Base-by-base conservation (phyloP, 2,113 vertebrate species). In the Chionodraco myersi region DNA sequence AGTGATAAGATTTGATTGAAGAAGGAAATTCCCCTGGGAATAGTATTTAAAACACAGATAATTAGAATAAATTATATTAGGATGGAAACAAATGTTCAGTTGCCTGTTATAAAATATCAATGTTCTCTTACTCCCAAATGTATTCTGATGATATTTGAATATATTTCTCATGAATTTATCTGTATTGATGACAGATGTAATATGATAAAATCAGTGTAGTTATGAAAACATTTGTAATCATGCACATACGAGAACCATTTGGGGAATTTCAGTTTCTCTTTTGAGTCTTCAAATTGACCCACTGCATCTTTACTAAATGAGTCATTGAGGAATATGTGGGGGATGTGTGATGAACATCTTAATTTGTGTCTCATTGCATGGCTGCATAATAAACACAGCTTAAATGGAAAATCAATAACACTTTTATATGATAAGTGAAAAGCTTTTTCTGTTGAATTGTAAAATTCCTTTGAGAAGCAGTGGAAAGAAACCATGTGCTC, bases 291-390 rank as follows among this genome's bases (percentile, higher is more conserved):
- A 64, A 26, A 61, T 13, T 69, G 18, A 75, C 48, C 66, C 21
- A 64, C 11, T 26, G 10, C 53, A 41, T 5, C 63, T 16, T 65
- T 16, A 41, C 30, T 60, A 36, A 44, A 10, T 59, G 81, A 79
- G 44, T 82, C 75, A 79, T 77, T 58, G 36, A 49, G 41, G 21
- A 75, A 56, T 61, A 67, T 23, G 53, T 61, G 54, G n/a, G n/a
- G 14, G 62, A 53, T 36, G 72, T 65, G 41, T 61, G 41, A 72
- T 61, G 41, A 72, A 36, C 41, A n/a, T 56, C 57, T 68, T 66
- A n/a, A 61, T 69, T 75, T 52, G 30, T 60, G 26, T 6, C 10
- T 76, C 56, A 86, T 36, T 78, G 21, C 26, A 62, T 15, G 48
- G 26, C n/a, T 45, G 49, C 56, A 75, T 72, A 64, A 59, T 54